Evolutionary conservation across 2,797 vertebrate species (phyloP).

Genomic region (Galago senegalensis): DNA sequence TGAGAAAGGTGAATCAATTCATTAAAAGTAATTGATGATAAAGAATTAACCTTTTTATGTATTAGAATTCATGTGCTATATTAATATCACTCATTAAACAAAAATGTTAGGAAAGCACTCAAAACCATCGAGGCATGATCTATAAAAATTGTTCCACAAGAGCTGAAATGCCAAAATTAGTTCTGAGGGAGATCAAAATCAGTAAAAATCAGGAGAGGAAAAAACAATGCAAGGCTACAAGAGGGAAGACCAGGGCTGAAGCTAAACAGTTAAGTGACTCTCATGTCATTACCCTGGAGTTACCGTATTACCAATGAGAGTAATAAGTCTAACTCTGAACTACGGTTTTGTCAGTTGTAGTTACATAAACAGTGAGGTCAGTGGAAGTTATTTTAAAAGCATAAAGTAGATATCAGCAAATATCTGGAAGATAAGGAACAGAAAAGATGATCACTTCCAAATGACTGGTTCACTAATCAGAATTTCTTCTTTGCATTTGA

Average conservation of each 20-base stretch:
- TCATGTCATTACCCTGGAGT: neutral
- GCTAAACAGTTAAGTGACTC: neutral
- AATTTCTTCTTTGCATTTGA: conserved; percentile 29
- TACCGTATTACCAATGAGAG: neutral
- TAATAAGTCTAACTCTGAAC: neutral
- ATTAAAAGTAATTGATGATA: conserved; percentile 8
- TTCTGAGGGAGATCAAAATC: neutral
- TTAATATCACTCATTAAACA: conserved; percentile 51
- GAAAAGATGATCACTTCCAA: conserved; percentile 21
- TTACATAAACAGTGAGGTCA: neutral
- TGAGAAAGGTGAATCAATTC: conserved; percentile 7
- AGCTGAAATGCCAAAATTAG: neutral
- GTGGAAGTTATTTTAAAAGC: neutral
- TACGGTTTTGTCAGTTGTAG: neutral
- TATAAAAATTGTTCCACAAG: neutral
- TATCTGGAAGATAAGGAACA: neutral
- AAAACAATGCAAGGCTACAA: neutral
- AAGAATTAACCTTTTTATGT: conserved; percentile 27
- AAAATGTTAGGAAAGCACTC: conserved; percentile 21
- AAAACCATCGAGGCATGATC: neutral
- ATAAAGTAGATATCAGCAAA: neutral
- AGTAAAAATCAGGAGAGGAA: neutral
- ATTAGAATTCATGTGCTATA: conserved; percentile 46
- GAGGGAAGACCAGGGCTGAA: neutral
- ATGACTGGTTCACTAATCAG: neutral